Conservation (phyloP, 92 coral and sea anemone genomes). For the Palythoa grandis region DNA sequence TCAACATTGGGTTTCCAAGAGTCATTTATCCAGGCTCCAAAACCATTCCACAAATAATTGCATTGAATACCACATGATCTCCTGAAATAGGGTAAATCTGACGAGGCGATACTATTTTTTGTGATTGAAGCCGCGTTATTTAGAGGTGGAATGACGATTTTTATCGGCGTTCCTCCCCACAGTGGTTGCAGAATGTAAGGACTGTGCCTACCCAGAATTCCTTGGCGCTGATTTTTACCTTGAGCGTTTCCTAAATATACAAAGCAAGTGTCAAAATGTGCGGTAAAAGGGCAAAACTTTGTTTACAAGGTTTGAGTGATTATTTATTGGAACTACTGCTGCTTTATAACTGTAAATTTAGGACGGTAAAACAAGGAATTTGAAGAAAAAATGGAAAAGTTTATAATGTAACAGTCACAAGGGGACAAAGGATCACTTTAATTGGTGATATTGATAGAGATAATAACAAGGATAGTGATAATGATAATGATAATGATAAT, state of each 20-base stretch:
- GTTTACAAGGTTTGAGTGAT: not conserved
- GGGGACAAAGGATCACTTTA: too few relatives aligned
- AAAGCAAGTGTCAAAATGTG: not conserved
- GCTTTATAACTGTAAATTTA: too few relatives aligned
- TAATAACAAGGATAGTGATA: too few relatives aligned
- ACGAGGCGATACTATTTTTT: conserved; percentile 30
- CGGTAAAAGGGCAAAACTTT: not conserved
- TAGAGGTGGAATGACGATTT: conserved; percentile 63
- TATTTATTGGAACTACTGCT: too few relatives aligned
- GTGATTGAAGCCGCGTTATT: conserved; percentile 55
- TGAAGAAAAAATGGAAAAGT: too few relatives aligned
- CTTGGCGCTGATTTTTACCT: conserved; percentile 76
- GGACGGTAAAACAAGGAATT: too few relatives aligned
- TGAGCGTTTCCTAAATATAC: conserved; percentile 68
- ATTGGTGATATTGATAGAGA: too few relatives aligned
- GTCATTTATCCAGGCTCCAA: conserved; percentile 26
- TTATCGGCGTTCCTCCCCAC: conserved; percentile 70
- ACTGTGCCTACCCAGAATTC: conserved; percentile 61
- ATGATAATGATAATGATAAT: too few relatives aligned
- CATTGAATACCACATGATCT: not conserved
- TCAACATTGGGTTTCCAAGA: conserved; percentile 4
- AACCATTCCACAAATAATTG: conserved; percentile 11
- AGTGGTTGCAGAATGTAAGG: conserved; percentile 70
- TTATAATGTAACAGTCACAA: too few relatives aligned
- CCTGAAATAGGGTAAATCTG: not conserved